Base-by-base conservation (phyloP, 2,888 invertebrate species). In the Chloromyia formosa region DNA sequence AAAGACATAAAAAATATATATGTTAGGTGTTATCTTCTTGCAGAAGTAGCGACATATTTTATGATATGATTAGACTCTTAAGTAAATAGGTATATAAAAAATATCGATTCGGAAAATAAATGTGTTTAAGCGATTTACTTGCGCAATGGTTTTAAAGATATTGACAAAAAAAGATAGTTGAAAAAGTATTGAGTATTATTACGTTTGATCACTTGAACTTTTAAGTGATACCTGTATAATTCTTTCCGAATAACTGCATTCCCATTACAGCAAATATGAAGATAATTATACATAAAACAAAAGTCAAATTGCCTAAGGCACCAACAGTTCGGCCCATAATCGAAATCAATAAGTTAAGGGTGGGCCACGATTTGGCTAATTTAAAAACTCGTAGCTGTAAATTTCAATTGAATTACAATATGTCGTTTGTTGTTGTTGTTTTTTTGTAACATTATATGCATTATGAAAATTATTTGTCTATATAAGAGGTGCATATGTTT, bases 201-300 rank as follows among this genome's bases (percentile, higher is more conserved):
- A 18, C 10, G n/a, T 42, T 14, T 42, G 7, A n/a, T 64, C 42
- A 16, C 18, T 40, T 18, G 12, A 49, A 5, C 12, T 10, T 49
- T 3, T 7, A 12, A 40, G 40, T 87, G 88, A 88, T 88, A 93
- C 93, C 93, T 87, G 91, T 91, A 85, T 97, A 97, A 87, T 95
- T 94, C 87, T 95, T 94, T 82, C 97, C 96, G 89, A 98, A 98
- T 82, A 98, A 90, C 88, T 98, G 97, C 96, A 98, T 98, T 84
- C 98, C 98, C 97, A 98, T 97, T 83, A 98, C 97, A 88, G 98
- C 98, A 88, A 98, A 98, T 88, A 98, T 98, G 91, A 98, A 98
- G 89, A 98, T 96, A 88, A 98, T 97, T 88, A 98, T 98, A 87
- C 95, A 96, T 87, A 98, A 90, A 84, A 98, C 97, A 89, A 98